Percentiles rank a stretch among this genome's conserved stretches.
Conservation (phyloP, 2,113 vertebrate genomes). For the Oryzias melastigma region DNA sequence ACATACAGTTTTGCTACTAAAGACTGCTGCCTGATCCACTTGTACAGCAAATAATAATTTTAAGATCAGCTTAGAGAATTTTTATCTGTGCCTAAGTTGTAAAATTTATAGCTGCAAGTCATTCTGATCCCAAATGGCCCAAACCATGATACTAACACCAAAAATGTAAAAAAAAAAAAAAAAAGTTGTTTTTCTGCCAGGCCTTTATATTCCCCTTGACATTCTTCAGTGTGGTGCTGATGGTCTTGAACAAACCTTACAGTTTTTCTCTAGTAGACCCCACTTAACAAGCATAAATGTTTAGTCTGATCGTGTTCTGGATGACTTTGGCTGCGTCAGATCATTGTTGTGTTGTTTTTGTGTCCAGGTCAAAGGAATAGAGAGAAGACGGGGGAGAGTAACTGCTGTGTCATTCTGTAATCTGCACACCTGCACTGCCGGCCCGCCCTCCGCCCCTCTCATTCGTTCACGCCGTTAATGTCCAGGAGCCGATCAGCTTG, state of each 20-base stretch:
- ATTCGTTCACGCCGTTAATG: slow-evolving; percentile 39
- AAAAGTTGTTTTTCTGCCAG: no score
- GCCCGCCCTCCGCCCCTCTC: slow-evolving; percentile 57
- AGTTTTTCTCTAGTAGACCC: not conserved
- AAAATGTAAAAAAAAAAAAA: no score
- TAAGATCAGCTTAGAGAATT: not conserved
- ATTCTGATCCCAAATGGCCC: not conserved
- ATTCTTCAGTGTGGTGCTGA: no score
- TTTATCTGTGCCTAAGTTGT: no score
- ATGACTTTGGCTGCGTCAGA: not conserved
- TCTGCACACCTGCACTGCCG: slow-evolving; percentile 62
- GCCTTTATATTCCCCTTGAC: no score
- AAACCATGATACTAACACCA: not conserved
- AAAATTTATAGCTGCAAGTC: no score
- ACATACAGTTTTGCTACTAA: no score
- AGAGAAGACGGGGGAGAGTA: slow-evolving; percentile 98
- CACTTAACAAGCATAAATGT: not conserved
- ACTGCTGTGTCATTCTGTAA: slow-evolving; percentile 99
- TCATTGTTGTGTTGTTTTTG: slow-evolving; percentile 12
- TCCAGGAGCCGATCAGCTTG: slow-evolving; percentile 53
- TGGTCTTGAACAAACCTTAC: no score
- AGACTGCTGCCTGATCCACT: no score
- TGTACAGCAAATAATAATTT: not conserved
- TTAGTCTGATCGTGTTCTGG: not conserved
- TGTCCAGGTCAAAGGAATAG: slow-evolving; percentile 94